Evolutionary conservation across 1,140 invertebrate genomes (phyloP).

Genomic region (Danaus plexippus): DNA sequence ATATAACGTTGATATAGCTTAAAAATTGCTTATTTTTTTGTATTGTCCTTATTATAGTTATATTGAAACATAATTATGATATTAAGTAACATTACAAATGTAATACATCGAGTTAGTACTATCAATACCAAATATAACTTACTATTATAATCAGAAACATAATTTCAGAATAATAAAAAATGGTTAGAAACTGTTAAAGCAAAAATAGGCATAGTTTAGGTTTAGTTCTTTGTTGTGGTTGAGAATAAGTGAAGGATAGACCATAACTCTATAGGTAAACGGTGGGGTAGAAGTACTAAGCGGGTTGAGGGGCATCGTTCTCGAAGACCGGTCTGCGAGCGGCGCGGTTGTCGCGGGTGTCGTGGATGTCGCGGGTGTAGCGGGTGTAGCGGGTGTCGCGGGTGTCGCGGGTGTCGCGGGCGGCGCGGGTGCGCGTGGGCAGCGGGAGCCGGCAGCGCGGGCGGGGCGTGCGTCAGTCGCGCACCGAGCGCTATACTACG

Average conservation of each 20-base stretch:
- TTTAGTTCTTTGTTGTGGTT: constrained; percentile 20
- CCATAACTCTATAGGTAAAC: constrained; percentile 19
- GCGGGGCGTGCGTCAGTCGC: constrained; percentile 61
- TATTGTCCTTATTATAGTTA: too few relatives aligned
- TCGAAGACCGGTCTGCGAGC: constrained; percentile 53
- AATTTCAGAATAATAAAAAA: too few relatives aligned
- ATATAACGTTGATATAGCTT: too few relatives aligned
- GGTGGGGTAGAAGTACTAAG: constrained; percentile 42
- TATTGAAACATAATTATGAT: too few relatives aligned
- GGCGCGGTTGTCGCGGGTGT: constrained; percentile 17
- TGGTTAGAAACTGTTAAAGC: too few relatives aligned
- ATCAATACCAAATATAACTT: too few relatives aligned
- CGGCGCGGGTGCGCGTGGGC: constrained; percentile 55
- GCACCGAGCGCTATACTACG: constrained; percentile 61
- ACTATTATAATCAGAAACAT: too few relatives aligned
- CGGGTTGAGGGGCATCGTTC: constrained; percentile 57
- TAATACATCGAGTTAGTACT: too few relatives aligned
- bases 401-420: constrained; percentile 28
- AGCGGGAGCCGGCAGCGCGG: constrained; percentile 40
- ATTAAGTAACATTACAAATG: too few relatives aligned
- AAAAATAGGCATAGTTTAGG: background rate
- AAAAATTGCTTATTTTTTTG: too few relatives aligned
- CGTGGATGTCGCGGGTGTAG: constrained; percentile 17
- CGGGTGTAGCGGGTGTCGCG: constrained; percentile 7
- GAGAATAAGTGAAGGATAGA: constrained; percentile 39